Evolutionary conservation across 2,797 vertebrate species (phyloP).

Genomic region (Melanotaenia pygmaea): DNA sequence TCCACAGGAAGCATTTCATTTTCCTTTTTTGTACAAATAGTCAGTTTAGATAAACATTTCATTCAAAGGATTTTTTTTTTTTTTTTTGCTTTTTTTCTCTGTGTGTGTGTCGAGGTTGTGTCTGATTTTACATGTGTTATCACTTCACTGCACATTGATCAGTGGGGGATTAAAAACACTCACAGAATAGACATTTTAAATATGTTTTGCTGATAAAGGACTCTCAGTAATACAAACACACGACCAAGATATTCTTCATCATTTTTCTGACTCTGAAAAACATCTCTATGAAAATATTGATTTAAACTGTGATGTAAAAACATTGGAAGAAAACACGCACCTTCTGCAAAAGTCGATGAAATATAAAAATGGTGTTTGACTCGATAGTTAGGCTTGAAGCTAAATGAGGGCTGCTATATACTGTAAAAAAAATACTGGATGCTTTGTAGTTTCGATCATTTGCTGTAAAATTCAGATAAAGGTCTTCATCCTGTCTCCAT

Average conservation of each 20-base stretch:
- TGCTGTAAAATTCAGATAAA: conserved; percentile 41
- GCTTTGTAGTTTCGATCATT: conserved; percentile 38
- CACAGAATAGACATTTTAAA: conserved; percentile 1
- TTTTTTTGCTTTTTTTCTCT: neutral
- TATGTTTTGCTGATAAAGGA: conserved; percentile 9
- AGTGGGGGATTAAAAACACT: conserved; percentile 9
- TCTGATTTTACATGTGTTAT: neutral
- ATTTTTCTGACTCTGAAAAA: conserved; percentile 6
- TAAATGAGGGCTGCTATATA: conserved; percentile 23
- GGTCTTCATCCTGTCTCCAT: conserved; percentile 62
- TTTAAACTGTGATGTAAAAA: conserved; percentile 8
- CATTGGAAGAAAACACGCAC: conserved; percentile 2
- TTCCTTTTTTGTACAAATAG: conserved; percentile 20
- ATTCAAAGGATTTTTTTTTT: conserved; percentile 8
- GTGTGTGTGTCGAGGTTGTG: conserved; percentile 7
- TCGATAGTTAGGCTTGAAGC: neutral
- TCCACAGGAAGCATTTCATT: conserved; percentile 19
- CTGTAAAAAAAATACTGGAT: neutral
- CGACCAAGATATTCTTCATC: neutral
- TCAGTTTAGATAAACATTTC: conserved; percentile 16
- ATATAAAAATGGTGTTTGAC: neutral
- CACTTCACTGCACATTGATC: neutral
- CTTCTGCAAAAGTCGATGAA: neutral
- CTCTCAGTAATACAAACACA: conserved; percentile 4
- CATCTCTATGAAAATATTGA: conserved; percentile 8